These are phyloP conservation scores for Microtus ochrogaster DNA, from an alignment of 2,113 vertebrate species.

Conservation along the genomic window DNA sequence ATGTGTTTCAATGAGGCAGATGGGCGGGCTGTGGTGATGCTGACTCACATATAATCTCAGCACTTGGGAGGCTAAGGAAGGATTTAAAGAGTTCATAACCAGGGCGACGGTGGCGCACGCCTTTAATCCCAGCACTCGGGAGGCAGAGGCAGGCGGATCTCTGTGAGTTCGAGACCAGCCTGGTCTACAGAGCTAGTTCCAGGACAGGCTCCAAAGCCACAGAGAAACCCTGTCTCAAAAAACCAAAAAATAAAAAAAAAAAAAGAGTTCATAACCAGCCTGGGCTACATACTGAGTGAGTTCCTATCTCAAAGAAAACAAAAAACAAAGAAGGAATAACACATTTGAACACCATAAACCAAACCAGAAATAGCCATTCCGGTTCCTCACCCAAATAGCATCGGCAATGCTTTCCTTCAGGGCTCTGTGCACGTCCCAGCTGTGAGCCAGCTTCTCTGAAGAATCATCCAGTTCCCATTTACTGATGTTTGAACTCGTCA, in stretches of 20 bases:
- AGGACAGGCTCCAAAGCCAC: no score
- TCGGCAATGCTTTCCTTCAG: constrained; percentile 93
- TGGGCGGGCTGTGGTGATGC: not conserved
- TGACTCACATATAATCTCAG: not conserved
- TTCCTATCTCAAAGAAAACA: not conserved
- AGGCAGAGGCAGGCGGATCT: no score
- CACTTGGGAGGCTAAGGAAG: not conserved
- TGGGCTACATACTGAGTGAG: not conserved
- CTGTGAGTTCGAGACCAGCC: no score
- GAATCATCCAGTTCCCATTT: constrained; percentile 95
- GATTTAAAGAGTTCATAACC: not conserved
- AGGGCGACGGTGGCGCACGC: no score
- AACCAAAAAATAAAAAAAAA: no score
- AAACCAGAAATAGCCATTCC: not conserved
- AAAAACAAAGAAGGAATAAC: not conserved
- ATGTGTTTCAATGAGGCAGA: not conserved
- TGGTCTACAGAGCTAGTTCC: no score
- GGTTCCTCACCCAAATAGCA: constrained; percentile 94
- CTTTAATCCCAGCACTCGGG: no score
- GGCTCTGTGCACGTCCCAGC: constrained; percentile 90
- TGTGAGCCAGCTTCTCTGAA: constrained; percentile 91
- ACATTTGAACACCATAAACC: not conserved
- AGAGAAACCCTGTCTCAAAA: no score
- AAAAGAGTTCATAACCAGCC: not conserved
- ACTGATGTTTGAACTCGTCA: constrained; percentile 90